phyloP scores from a whole-genome alignment of 1,140 invertebrate species.

The Geopemphigus sp. region DNA sequence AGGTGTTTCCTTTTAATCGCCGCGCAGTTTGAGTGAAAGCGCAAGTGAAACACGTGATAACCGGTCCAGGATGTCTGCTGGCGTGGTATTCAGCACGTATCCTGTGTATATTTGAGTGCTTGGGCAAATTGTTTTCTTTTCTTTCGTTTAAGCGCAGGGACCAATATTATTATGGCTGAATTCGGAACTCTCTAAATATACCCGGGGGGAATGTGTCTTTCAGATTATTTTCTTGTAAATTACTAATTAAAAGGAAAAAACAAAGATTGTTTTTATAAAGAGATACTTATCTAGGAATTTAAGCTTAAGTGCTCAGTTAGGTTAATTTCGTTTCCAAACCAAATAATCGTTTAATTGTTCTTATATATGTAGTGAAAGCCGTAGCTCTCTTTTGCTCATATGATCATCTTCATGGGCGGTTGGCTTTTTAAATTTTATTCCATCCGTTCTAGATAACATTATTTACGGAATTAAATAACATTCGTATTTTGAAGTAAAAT shows the following conservation, averaged over 20 bases:
- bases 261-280: conserved; percentile 1
- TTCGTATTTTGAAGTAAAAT: background rate
- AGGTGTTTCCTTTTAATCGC: conserved; percentile 17
- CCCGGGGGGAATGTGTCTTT: background rate
- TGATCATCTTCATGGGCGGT: conserved; percentile 14
- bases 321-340: conserved; percentile 31
- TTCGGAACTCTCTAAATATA: background rate
- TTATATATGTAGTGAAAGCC: conserved; percentile 23
- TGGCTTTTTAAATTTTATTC: background rate
- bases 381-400: background rate
- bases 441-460: conserved; percentile 2
- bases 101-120: background rate
- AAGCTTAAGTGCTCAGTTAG: background rate
- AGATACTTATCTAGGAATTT: conserved; percentile 9
- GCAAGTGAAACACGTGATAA: conserved; percentile 33
- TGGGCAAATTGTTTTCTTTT: background rate
- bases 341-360: conserved; percentile 26
- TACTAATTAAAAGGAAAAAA: background rate
- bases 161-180: too few species aligned
- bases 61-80: conserved; percentile 44
- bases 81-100: conserved; percentile 11
- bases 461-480: background rate
- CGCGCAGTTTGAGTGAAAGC: conserved; percentile 23
- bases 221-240: background rate
- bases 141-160: background rate